phyloP scores from a whole-genome alignment of 2,113 vertebrate genomes.

The Ahaetulla prasina region DNA sequence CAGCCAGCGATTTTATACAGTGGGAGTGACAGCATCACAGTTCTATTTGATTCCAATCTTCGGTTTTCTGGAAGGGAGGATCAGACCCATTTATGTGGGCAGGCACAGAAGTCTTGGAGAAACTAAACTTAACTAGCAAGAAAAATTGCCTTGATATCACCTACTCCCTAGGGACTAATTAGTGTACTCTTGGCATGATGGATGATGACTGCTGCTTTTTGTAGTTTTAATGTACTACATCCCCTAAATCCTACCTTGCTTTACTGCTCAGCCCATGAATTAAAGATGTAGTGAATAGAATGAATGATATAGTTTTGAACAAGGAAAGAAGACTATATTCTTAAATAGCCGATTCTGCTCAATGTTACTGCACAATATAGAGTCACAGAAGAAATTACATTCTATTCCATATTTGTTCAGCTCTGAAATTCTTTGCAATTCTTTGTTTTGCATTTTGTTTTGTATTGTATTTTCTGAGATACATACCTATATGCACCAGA shows the following conservation, averaged over 20 bases:
- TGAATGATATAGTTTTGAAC: background rate
- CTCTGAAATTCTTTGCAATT: background rate
- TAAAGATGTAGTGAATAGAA: background rate
- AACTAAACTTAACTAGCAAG: constrained; percentile 33
- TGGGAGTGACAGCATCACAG: background rate
- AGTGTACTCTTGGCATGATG: constrained; percentile 20
- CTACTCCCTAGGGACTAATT: constrained; percentile 26
- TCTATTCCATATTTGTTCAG: background rate
- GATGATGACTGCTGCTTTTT: background rate
- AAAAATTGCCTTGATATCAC: constrained; percentile 25
- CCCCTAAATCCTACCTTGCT: background rate
- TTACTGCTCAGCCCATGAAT: background rate
- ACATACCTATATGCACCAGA: background rate
- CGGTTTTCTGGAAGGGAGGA: constrained; percentile 8
- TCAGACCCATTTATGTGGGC: constrained; percentile 22
- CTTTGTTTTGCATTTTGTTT: background rate
- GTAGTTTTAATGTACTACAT: background rate
- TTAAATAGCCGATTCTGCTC: background rate
- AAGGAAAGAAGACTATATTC: background rate
- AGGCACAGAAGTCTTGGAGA: background rate
- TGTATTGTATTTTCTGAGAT: background rate
- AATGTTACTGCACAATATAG: background rate
- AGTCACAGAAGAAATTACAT: background rate
- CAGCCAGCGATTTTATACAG: background rate
- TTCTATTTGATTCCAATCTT: background rate